These are phyloP conservation scores for Erebia ligea DNA, from an alignment of 2,888 invertebrate genomes.

Conservation along the genomic window DNA sequence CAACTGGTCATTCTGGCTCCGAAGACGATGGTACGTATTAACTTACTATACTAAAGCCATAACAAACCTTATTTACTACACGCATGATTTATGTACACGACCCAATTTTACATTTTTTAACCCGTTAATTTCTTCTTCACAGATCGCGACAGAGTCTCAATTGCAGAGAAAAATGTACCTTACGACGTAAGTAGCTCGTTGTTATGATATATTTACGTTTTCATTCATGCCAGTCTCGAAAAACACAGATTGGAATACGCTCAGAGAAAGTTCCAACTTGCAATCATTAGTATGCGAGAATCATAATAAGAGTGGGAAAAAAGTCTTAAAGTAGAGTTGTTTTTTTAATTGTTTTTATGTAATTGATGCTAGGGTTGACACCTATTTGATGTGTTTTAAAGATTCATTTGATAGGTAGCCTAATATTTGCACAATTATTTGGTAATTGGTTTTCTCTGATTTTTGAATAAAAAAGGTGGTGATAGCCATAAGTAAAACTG, in stretches of 20 bases:
- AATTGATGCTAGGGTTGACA: conserved; percentile 11
- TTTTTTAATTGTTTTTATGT: conserved; percentile 14
- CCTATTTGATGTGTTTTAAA: not conserved
- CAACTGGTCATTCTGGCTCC: conserved; percentile 83
- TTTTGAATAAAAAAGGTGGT: too few relatives aligned
- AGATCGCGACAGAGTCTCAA: conserved; percentile 84
- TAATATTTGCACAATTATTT: not conserved
- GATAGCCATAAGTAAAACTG: too few relatives aligned
- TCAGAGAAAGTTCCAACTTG: conserved; percentile 51
- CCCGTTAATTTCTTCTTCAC: conserved; percentile 65
- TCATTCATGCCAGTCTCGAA: conserved; percentile 53
- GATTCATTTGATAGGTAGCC: not conserved
- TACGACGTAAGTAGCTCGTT: conserved; percentile 84
- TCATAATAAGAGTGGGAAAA: conserved; percentile 49
- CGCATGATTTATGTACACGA: conserved; percentile 30
- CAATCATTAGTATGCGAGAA: conserved; percentile 49
- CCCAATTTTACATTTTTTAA: conserved; percentile 55
- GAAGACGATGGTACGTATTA: conserved; percentile 82
- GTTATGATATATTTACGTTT: conserved; percentile 47
- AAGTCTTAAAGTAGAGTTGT: conserved; percentile 39
- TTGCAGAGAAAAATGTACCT: conserved; percentile 84
- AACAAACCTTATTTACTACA: not conserved
- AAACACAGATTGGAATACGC: conserved; percentile 20
- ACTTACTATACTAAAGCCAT: not conserved
- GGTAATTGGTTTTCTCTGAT: too few relatives aligned